Conservation (phyloP, 2,888 invertebrate genomes). For the Flabesymbios commensalis region DNA sequence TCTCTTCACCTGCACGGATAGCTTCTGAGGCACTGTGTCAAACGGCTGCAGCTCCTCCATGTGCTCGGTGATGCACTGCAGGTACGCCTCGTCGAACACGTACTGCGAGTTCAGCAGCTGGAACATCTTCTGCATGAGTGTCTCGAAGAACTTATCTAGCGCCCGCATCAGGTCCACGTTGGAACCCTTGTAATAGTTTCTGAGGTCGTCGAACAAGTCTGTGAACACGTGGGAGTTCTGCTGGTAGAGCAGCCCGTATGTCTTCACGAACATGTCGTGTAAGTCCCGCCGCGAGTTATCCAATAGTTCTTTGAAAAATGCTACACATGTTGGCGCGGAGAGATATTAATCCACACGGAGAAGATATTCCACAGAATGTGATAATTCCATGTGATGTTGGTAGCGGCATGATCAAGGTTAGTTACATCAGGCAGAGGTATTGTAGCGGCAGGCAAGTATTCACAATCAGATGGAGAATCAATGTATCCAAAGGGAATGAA, state of each 20-base stretch:
- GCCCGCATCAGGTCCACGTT: slow-evolving; percentile 78
- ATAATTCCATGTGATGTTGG: not conserved
- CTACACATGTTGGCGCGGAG: slow-evolving; percentile 72
- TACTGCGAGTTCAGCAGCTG: slow-evolving; percentile 85
- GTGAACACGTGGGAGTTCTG: slow-evolving; percentile 91
- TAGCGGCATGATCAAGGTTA: no score
- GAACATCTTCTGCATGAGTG: slow-evolving; percentile 94
- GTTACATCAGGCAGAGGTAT: no score
- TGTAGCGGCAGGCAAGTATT: no score
- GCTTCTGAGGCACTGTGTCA: slow-evolving; percentile 90
- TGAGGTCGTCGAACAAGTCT: slow-evolving; percentile 85
- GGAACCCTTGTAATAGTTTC: slow-evolving; percentile 78
- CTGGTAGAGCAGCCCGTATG: slow-evolving; percentile 93
- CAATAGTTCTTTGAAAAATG: slow-evolving; percentile 84
- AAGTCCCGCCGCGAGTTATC: slow-evolving; percentile 82
- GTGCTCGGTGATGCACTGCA: slow-evolving; percentile 85
- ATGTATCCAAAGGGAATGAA: no score
- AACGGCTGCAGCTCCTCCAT: slow-evolving; percentile 94
- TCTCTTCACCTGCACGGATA: slow-evolving; percentile 84
- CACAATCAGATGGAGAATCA: no score
- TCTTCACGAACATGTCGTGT: slow-evolving; percentile 92
- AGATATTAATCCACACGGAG: not conserved
- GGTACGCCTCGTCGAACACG: slow-evolving; percentile 77
- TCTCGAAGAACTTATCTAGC: slow-evolving; percentile 90
- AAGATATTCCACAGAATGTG: not conserved